Conservation (phyloP, 2,797 vertebrate species). For the Caiman crocodilus region DNA sequence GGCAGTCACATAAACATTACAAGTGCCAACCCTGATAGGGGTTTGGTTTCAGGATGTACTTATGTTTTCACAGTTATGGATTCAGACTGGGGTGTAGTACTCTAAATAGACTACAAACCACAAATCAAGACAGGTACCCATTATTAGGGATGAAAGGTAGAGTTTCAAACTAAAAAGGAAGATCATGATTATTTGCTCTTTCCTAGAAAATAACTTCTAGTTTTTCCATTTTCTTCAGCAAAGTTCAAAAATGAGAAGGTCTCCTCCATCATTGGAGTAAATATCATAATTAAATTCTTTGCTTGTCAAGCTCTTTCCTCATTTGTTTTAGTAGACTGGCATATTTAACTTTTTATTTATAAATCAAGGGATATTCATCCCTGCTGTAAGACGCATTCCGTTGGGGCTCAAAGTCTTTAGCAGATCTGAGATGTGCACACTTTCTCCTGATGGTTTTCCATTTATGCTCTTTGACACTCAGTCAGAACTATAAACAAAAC, state of each 20-base stretch:
- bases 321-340: neutral
- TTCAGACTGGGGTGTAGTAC: neutral
- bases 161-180: neutral
- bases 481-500: conserved; percentile 54
- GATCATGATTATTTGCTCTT: neutral
- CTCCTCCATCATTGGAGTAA: neutral
- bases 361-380: conserved; percentile 35
- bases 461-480: conserved; percentile 52
- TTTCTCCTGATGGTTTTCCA: conserved; percentile 44
- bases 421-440: neutral
- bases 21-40: too few relatives aligned
- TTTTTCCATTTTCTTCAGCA: neutral
- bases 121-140: neutral
- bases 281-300: conserved; percentile 10
- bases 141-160: too few relatives aligned
- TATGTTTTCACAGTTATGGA: too few relatives aligned
- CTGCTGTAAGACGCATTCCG: conserved; percentile 16
- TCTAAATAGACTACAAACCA: neutral
- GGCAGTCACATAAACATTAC: too few relatives aligned
- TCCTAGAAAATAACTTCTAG: neutral
- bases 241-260: neutral
- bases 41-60: too few relatives aligned
- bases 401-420: conserved; percentile 40
- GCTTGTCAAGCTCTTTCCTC: conserved; percentile 5
- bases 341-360: conserved; percentile 40